Base-by-base conservation (phyloP, 2,888 invertebrate genomes). In the Pollenia amentaria region DNA sequence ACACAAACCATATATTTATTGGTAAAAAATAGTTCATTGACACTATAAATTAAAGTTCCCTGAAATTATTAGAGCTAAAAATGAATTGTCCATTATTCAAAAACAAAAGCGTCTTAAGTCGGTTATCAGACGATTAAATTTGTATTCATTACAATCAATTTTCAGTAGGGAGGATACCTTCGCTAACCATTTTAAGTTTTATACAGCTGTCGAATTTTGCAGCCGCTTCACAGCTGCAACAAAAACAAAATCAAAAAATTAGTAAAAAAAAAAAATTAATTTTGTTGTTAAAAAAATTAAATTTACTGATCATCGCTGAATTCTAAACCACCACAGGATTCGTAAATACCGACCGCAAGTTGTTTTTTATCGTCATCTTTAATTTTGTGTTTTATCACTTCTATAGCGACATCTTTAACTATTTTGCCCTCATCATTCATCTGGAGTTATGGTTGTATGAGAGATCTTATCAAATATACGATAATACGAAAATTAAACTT, bases 271-370 rank as follows among this genome's bases (percentile, higher is more conserved):
- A n/a, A 70, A 21, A 29, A 29, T 29, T 29, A 3, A 29, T 6
- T 6, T 29, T 29, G 4, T 29, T 29, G 29, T 29, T 29, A 29
- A 29, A 12, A n/a, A 42, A 62, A 55, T 60, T 2, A 11, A 48
- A 88, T 92, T 91, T 87, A 92, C 92, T 91, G 91, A 89, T 92
- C 92, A 21, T 90, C 92, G n/a, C 91, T 87, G 51, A 89, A 89
- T n/a, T 90, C 90, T 29, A 90, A 86, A 40, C 16, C 85, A n/a
- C 80, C 89, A 65, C 92, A 93, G 0, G 87, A 88, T 1, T 89
- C 90, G 1, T 90, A 73, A 16, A 92, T 72, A 40, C 89, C 90
- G 2, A 78, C 44, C 7, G 83, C 90, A 1, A 89, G 72, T 4
- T 89, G 89, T 85, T 90, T 90, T 0, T 89, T 90, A 0, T 89